phyloP scores from a whole-genome alignment of 2,113 vertebrate species.

The Oceanites oceanicus region DNA sequence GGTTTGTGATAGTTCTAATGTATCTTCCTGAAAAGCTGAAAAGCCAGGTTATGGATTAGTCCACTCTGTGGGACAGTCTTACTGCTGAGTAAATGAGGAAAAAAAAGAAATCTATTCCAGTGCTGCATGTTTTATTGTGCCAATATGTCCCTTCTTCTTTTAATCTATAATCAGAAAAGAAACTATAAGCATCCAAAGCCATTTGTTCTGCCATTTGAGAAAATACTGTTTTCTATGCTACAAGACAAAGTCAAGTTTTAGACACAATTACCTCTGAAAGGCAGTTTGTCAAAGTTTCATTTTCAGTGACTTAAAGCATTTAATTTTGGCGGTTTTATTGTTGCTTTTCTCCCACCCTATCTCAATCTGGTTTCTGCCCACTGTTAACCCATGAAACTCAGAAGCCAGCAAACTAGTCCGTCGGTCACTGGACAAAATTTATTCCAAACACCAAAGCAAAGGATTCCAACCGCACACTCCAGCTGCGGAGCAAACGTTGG shows the following conservation, averaged over 20 bases:
- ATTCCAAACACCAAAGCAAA: not conserved
- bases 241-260: not conserved
- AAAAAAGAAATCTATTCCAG: not conserved
- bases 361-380: not conserved
- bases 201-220: not conserved
- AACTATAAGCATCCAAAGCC: not conserved
- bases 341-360: not conserved
- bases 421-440: not conserved
- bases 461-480: not conserved
- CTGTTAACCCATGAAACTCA: not conserved
- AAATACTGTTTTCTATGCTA: not conserved
- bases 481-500: not conserved
- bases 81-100: not conserved
- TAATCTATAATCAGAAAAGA: not conserved
- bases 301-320: not conserved
- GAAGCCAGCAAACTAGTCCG: not conserved
- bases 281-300: not conserved
- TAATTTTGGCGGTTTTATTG: not conserved
- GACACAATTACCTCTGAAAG: slow-evolving; percentile 2
- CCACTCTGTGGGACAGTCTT: not conserved
- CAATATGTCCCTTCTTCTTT: slow-evolving; percentile 17
- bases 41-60: not conserved
- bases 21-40: not conserved
- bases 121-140: not conserved
- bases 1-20: not conserved